Conservation (phyloP, 2,113 vertebrate species). For the Hiodon alosoides region DNA sequence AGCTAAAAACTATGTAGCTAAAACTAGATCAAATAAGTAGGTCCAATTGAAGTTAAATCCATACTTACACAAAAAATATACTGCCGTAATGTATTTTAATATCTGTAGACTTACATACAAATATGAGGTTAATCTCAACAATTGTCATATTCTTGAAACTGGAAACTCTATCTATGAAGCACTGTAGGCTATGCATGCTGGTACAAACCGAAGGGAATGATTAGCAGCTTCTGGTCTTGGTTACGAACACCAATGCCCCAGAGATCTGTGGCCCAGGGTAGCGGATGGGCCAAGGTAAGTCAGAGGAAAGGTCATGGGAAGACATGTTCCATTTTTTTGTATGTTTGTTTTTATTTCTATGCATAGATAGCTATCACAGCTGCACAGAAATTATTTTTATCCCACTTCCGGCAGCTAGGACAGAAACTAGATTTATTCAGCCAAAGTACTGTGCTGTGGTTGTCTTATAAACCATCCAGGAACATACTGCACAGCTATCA, state of each 20-base stretch:
- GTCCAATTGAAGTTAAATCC: no score
- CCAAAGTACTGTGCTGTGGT: slow-evolving; percentile 2
- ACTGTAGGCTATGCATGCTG: no score
- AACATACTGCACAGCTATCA: no score
- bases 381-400: slow-evolving; percentile 36
- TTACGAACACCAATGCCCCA: background rate
- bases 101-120: no score
- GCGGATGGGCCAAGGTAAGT: slow-evolving; percentile 33
- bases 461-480: background rate
- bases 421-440: background rate
- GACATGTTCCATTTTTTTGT: slow-evolving; percentile 33
- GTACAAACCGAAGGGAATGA: no score
- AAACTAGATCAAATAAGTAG: no score
- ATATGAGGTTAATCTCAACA: no score
- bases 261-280: slow-evolving; percentile 4
- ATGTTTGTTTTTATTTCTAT: slow-evolving; percentile 28
- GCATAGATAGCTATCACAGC: slow-evolving; percentile 29
- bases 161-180: no score
- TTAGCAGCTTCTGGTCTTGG: background rate
- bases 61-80: no score
- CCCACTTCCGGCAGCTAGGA: slow-evolving; percentile 18
- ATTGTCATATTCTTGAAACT: no score
- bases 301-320: slow-evolving; percentile 48
- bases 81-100: no score
- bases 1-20: no score